Evolutionary conservation across 2,797 vertebrate species (phyloP).

Genomic region (Malurus splendens): DNA sequence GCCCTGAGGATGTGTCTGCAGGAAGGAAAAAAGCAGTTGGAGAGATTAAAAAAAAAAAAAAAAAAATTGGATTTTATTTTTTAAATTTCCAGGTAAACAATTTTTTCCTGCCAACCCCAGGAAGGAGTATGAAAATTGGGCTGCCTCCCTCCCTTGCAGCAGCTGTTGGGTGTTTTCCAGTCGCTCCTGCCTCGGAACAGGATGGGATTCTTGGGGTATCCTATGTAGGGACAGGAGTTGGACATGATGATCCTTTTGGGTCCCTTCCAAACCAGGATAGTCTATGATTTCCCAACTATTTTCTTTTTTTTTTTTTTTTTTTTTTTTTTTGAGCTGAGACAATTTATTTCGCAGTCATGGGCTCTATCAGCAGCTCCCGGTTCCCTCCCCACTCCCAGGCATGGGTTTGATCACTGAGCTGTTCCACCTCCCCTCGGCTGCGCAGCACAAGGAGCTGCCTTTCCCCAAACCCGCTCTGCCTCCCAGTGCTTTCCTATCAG

Average conservation of each 20-base stretch:
- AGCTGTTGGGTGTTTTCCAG: background rate
- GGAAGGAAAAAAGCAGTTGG: background rate
- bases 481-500: background rate
- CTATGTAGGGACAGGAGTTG: background rate
- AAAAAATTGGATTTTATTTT: background rate
- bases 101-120: background rate
- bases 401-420: background rate
- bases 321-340: background rate
- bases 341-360: background rate
- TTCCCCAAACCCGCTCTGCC: background rate
- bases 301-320: background rate
- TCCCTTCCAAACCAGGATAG: background rate
- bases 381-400: background rate
- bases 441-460: background rate
- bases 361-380: background rate
- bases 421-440: background rate
- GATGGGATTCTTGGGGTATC: background rate
- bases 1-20: background rate
- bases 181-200: fast-evolving
- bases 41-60: background rate
- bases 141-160: background rate
- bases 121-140: background rate
- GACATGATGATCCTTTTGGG: background rate
- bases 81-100: background rate
- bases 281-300: background rate